These are phyloP conservation scores for Mesopsocus fuscifrons DNA, from an alignment of 2,888 invertebrate genomes.

Conservation along the genomic window DNA sequence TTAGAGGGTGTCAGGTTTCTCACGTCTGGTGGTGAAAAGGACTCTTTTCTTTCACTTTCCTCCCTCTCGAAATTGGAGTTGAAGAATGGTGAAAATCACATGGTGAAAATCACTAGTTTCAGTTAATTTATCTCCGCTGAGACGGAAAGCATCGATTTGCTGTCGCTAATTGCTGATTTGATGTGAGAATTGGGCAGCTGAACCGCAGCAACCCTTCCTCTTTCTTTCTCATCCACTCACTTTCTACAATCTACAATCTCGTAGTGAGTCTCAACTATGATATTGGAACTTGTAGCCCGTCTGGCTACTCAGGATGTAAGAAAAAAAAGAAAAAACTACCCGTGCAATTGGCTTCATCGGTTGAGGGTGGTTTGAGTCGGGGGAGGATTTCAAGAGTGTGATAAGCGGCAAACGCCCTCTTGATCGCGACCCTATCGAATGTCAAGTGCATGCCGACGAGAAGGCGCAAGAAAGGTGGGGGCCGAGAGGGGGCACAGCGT, in stretches of 20 bases:
- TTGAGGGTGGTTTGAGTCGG: too few species aligned
- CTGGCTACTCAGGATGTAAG: too few species aligned
- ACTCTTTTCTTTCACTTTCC: not conserved
- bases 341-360: too few species aligned
- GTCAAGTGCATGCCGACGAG: not conserved
- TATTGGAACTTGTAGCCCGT: too few species aligned
- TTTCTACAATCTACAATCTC: too few species aligned
- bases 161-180: not conserved
- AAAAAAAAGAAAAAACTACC: too few species aligned
- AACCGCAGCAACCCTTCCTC: not conserved
- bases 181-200: constrained; percentile 4
- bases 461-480: not conserved
- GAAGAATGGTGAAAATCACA: not conserved
- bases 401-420: constrained; percentile 5
- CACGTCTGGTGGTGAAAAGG: not conserved
- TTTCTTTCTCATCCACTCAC: constrained; percentile 13
- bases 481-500: constrained; percentile 14
- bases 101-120: not conserved
- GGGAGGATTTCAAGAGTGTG: constrained; percentile 9
- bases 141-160: not conserved
- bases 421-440: not conserved
- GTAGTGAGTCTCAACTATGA: too few species aligned
- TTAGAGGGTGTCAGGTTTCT: not conserved
- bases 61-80: not conserved
- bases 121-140: not conserved